Evolutionary conservation across 2,113 vertebrate species (phyloP).

Genomic region (Rana temporaria): DNA sequence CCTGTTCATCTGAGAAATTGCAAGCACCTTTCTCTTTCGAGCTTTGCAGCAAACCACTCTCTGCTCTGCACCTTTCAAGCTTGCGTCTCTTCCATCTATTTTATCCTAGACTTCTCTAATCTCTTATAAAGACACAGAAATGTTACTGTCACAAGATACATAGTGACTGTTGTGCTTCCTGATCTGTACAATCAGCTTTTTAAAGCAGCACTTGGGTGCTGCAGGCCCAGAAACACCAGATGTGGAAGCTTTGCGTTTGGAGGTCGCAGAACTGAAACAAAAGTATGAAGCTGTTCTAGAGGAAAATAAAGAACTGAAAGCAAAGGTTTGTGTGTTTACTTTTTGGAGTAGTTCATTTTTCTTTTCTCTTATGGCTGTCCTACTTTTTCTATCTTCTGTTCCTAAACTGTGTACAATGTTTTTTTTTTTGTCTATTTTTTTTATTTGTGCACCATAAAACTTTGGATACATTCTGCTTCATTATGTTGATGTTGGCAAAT

Average conservation of each 20-base stretch:
- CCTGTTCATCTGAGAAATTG: no score
- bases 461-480: background rate
- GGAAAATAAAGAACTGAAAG: conserved; percentile 90
- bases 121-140: background rate
- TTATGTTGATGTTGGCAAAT: no score
- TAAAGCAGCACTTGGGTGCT: conserved; percentile 89
- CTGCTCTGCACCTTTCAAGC: no score
- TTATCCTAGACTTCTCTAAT: no score
- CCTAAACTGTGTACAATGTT: background rate
- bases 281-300: conserved; percentile 86
- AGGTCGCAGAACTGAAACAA: conserved; percentile 86
- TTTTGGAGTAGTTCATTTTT: conserved; percentile 29
- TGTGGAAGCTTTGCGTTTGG: conserved; percentile 80
- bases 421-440: no score
- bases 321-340: conserved; percentile 72
- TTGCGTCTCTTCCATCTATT: no score
- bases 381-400: background rate
- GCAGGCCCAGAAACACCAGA: conserved; percentile 81
- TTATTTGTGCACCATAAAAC: background rate
- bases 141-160: background rate
- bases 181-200: conserved; percentile 82
- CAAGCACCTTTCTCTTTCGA: no score
- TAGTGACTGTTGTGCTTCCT: conserved; percentile 60
- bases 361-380: background rate
- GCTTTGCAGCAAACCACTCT: no score